Conservation (phyloP, 2,113 vertebrate species). For the Ptilonorhynchus violaceus region DNA sequence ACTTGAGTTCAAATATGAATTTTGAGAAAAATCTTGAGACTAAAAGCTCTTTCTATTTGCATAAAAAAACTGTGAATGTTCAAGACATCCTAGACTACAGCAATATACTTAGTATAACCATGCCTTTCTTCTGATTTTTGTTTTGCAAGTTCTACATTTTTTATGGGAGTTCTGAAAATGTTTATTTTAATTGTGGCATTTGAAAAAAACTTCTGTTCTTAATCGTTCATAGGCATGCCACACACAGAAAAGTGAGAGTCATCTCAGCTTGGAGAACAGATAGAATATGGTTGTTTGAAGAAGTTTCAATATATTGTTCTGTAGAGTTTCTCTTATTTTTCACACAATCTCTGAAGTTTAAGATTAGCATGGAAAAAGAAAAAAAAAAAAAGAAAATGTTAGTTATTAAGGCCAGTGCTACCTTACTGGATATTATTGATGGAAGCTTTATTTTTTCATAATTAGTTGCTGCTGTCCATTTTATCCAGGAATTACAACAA, state of each 20-base stretch:
- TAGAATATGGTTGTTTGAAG: not conserved
- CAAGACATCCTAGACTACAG: not conserved
- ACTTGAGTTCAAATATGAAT: not conserved
- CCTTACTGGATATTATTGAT: not conserved
- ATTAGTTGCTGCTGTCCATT: not conserved
- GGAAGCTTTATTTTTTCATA: not conserved
- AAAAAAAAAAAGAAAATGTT: not conserved
- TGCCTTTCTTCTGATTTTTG: not conserved
- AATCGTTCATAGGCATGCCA: not conserved
- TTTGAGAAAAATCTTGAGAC: not conserved
- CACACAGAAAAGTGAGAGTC: not conserved
- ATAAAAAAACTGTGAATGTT: not conserved
- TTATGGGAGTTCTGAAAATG: not conserved
- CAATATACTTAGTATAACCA: not conserved
- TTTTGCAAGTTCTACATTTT: not conserved
- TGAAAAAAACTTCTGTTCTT: not conserved
- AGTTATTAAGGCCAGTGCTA: not conserved
- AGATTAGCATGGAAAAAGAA: not conserved
- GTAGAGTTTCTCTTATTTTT: not conserved
- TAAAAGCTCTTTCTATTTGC: not conserved
- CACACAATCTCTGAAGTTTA: not conserved
- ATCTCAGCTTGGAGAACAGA: not conserved
- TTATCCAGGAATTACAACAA: not conserved
- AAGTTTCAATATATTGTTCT: not conserved
- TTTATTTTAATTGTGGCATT: not conserved